Evolutionary conservation across 2,113 vertebrate genomes (phyloP), one percentile per base, ranked within the genome.

Genomic region (Brienomyrus brachyistius): DNA sequence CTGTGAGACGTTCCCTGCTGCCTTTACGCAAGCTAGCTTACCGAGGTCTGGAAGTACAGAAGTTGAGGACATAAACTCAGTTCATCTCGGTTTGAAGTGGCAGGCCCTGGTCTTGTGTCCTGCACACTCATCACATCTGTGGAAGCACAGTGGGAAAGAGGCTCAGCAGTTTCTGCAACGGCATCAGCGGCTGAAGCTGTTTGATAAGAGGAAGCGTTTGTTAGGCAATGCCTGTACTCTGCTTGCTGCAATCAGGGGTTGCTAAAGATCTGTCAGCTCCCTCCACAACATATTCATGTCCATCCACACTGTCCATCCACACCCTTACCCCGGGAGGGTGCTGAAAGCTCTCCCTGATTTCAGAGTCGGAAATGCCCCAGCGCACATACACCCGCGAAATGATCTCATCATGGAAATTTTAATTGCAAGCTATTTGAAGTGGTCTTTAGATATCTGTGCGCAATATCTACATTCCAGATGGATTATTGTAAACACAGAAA

Each of bases 241-340:
- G 47, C 43, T 50, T 66, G 48, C 54, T 50, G 31, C 85, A 87
- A 90, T 87, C 85, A 56, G 47, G 62, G 15, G 85, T 90, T 90
- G 89, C 89, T 51, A 54, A 87, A 87, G 47, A 87, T 7, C 43
- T 86, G 43, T 35, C 56, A 89, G 77, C 54, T 15, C 85, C 51
- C 52, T 47, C 3, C n/a, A 43, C 9, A 35, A 27, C 74, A 15
- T 23, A 31, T 52, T 48, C 59, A 13, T 5, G 7, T 70, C n/a
- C 43, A 59, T 21, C 88, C n/a, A 15, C 66, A 45, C 43, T 4
- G 3, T 70, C n/a, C n/a, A 45, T 35, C 88, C 45, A 23, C 70
- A 89, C 66, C n/a, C 21, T 70, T 43, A 31, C 70, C n/a, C n/a
- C 4, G 3, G 10, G 23, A 84, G 40, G 43, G 23, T 7, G 17